Base-by-base conservation (phyloP, 2,888 invertebrate genomes). In the Polyommatus icarus region DNA sequence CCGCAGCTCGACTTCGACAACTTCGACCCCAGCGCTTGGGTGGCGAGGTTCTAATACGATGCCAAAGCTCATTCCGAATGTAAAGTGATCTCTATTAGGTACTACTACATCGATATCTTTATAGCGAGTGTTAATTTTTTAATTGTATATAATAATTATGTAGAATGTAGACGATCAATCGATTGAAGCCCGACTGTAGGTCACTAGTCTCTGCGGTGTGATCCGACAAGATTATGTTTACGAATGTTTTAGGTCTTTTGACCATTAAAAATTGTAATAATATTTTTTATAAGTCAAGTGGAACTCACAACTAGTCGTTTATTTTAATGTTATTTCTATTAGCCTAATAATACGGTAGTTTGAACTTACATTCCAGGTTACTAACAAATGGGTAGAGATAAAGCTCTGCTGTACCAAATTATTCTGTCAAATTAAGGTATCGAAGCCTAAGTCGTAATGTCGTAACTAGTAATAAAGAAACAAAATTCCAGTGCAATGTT, bases 21-120 rank as follows among this genome's bases (percentile, higher is more conserved):
- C 75, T 92, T 94, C 80, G 93, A 94, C 80, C 93, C 93, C 4
- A 91, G 85, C 77, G 91, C 92, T 57, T 94, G 93, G 93, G 83
- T 92, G n/a, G 90, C 91, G 36, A 89, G 90, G 76, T 92, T 91
- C 81, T 89, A 88, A 82, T 72, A 40, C 29, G 20, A 67, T 67
- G 29, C 29, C 67, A 67, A 67, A 29, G 32, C 29, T 29, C 20
- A 18, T 18, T 67, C 32, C 67, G 10, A 67, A 32, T 67, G 32
- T 67, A 18, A 32, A 67, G 29, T 67, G 67, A 67, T 67, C 67
- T 67, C 15, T 32, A 29, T 15, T 32, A 67, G 67, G 15, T 67
- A 67, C 18, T 29, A 40, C 10, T 29, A 12, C 10, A 32, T 67
- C 15, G 15, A 32, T 67, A 29, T 32, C 67, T 67, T 67, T 67